Evolutionary conservation across 1,140 invertebrate genomes (phyloP), one percentile per base, ranked within the genome.

Genomic region (Caenorhabditis inopinata): DNA sequence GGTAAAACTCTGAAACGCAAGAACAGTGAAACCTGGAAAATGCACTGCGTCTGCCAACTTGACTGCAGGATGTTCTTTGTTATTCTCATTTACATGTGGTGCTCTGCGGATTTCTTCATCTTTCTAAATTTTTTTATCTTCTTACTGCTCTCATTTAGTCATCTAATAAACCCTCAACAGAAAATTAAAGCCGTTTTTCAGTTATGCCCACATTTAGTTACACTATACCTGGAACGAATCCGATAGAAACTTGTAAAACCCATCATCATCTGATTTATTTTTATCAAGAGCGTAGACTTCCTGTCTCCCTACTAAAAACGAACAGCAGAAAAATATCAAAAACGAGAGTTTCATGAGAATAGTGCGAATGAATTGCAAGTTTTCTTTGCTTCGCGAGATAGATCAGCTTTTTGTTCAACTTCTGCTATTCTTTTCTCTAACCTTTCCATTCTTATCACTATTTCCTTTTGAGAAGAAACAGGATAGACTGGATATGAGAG

Each of bases 401-500:
- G n/a, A 42, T 42, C 38, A 42, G 38, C 38, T 29, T 21, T 29
- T 58, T 23, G 5, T 23, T 5, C 5, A 51, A 23, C 4, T 23
- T 21, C 18, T 5, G 38, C 38, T 1, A 9, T 16, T 29, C 32
- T 32, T 51, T 51, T 4, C 48, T 51, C 27, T 51, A 18, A 25
- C n/a, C 16, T 29, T 58, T 58, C 27, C 23, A 58, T 29, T 32
- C 58, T 68, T 68, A 68, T 68, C 58, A 68, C 32, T 62, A 23
- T 53, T 58, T n/a, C 9, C n/a, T n/a, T 18, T 48, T 7, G 6
- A 9, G 27, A 42, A 68, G 32, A 68, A 68, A 68, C 58, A 68
- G 58, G 58, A 68, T 68, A 42, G 58, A 68, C 58, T 11, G 58
- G 58, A 68, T 68, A 38, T 68, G 16, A 32, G n/a, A 32, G 38